phyloP scores from a whole-genome alignment of 2,113 vertebrate species.

The Ranitomeya variabilis region DNA sequence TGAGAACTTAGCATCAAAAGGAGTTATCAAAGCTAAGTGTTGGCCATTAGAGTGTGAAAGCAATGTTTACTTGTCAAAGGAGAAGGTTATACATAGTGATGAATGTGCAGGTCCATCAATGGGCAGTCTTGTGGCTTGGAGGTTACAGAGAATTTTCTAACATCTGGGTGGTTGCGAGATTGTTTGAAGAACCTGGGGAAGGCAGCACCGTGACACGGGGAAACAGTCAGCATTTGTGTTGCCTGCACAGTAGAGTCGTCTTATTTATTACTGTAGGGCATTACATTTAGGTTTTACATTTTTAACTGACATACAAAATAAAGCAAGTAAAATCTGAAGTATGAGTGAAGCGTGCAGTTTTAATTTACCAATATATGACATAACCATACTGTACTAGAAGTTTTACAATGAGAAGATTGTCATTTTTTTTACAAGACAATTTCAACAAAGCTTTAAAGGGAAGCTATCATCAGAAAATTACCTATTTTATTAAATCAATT shows the following conservation, averaged over 20 bases:
- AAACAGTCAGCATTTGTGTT: background rate
- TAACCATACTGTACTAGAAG: no score
- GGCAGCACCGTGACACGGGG: background rate
- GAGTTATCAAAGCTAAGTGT: slow-evolving; percentile 12
- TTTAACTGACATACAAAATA: background rate
- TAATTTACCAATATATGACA: background rate
- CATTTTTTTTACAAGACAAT: no score
- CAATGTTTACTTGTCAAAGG: slow-evolving; percentile 19
- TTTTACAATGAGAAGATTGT: no score
- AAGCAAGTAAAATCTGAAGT: background rate
- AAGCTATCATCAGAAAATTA: no score
- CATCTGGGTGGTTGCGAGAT: background rate
- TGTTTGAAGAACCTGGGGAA: slow-evolving; percentile 19
- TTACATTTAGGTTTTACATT: background rate
- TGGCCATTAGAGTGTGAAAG: slow-evolving; percentile 26
- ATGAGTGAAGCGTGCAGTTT: background rate
- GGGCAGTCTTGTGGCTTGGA: slow-evolving; percentile 15
- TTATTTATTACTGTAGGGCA: background rate
- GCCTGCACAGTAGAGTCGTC: background rate
- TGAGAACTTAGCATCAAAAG: slow-evolving; percentile 38
- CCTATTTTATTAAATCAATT: no score
- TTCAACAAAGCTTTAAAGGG: no score
- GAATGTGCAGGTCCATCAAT: slow-evolving; percentile 32
- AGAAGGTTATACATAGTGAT: background rate
- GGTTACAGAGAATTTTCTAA: background rate